Percentiles rank a stretch among this genome's conserved stretches.
These are phyloP conservation scores for Tychaedon coryphoeus DNA, from an alignment of 2,113 vertebrate genomes.

Conservation along the genomic window DNA sequence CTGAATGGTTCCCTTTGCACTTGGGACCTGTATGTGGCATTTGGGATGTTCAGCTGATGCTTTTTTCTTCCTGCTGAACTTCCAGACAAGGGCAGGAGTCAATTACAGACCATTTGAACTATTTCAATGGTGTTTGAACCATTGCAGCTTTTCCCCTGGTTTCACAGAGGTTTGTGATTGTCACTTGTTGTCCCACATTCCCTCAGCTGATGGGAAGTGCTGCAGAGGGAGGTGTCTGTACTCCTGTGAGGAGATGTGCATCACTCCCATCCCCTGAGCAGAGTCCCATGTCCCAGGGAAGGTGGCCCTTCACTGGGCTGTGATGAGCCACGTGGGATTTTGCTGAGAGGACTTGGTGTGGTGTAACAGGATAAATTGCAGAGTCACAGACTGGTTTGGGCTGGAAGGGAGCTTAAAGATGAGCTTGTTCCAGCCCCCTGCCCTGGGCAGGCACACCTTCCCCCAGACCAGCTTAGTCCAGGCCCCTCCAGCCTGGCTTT, in stretches of 20 bases:
- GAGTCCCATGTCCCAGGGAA: rapidly evolving
- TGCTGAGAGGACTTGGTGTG: not conserved
- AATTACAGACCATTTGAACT: not conserved
- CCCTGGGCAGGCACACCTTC: not conserved
- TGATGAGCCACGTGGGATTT: rapidly evolving
- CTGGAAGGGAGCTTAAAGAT: not conserved
- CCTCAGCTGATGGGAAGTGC: not conserved
- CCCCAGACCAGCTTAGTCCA: not conserved
- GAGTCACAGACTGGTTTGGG: not conserved
- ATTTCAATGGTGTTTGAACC: not conserved
- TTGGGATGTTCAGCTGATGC: not conserved
- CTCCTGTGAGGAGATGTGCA: not conserved
- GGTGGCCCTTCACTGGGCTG: rapidly evolving
- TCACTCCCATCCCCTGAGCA: not conserved
- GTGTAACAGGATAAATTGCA: not conserved
- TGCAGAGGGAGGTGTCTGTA: not conserved
- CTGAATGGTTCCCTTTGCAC: not conserved
- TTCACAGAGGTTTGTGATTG: not conserved
- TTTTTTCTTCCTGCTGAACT: not conserved
- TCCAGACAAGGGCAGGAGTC: not conserved
- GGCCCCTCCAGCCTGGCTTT: not conserved
- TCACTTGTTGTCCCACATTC: rapidly evolving
- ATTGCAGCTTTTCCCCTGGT: not conserved
- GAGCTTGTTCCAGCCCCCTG: not conserved
- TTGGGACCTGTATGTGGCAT: not conserved